Conservation (phyloP, 2,888 invertebrate genomes). For the Lutraria lutraria region DNA sequence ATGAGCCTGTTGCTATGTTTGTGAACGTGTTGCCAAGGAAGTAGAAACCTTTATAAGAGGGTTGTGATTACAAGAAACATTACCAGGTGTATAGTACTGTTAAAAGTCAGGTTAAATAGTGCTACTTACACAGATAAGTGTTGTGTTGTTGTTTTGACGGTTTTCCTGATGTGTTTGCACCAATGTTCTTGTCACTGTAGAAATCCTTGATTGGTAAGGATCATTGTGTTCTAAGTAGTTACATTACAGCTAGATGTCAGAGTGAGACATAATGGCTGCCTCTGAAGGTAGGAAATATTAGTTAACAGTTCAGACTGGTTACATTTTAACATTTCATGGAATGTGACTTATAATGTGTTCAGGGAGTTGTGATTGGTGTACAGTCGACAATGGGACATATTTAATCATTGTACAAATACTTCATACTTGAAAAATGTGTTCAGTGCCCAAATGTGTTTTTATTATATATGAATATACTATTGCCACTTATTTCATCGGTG, state of each 20-base stretch:
- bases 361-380: slow-evolving; percentile 6
- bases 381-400: neutral
- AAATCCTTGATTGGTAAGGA: neutral
- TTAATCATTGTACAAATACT: slow-evolving; percentile 18
- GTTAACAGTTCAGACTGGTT: neutral
- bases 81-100: neutral
- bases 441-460: slow-evolving; percentile 25
- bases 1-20: neutral
- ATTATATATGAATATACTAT: neutral
- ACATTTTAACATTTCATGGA: neutral
- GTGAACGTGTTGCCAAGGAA: neutral
- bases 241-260: neutral
- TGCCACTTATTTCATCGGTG: neutral
- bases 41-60: neutral
- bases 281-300: neutral
- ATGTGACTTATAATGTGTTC: slow-evolving; percentile 23
- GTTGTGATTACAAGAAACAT: slow-evolving; percentile 7
- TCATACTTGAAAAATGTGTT: slow-evolving; percentile 23
- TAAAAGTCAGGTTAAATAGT: neutral
- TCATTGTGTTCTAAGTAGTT: neutral
- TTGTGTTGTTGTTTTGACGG: neutral
- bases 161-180: neutral
- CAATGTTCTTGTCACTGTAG: slow-evolving; percentile 1
- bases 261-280: neutral
- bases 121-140: neutral